Evolutionary conservation across 2,888 invertebrate species (phyloP).

Genomic region (Leptura quadrifasciata): DNA sequence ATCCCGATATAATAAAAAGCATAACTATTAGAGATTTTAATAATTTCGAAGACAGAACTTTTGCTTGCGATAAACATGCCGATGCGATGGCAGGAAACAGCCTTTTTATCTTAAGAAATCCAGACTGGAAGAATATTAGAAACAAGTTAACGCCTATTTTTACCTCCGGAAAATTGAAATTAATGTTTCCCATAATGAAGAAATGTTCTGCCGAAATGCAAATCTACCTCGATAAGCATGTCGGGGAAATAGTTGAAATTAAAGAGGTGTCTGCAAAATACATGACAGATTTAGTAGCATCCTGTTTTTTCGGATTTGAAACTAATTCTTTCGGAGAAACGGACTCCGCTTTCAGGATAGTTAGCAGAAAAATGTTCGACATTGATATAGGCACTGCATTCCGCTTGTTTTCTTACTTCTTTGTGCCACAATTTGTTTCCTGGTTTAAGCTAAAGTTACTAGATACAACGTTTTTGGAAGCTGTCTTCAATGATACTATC

Average conservation of each 20-base stretch:
- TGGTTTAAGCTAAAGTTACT: conserved; percentile 67
- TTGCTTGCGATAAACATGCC: conserved; percentile 72
- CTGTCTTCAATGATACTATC: conserved; percentile 68
- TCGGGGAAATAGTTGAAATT: conserved; percentile 60
- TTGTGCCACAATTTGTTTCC: conserved; percentile 67
- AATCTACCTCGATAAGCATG: conserved; percentile 61
- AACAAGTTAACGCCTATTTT: conserved; percentile 76
- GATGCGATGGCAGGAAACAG: conserved; percentile 73
- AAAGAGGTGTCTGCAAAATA: conserved; percentile 70
- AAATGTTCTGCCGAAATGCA: conserved; percentile 69
- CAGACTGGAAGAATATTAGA: conserved; percentile 76
- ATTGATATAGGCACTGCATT: conserved; percentile 64
- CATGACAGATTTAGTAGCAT: conserved; percentile 74
- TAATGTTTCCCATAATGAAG: conserved; percentile 74
- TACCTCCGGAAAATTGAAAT: conserved; percentile 76
- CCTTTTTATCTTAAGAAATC: conserved; percentile 73
- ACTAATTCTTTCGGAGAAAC: conserved; percentile 69
- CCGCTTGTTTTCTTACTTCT: conserved; percentile 66
- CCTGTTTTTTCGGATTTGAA: conserved; percentile 74
- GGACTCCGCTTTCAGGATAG: conserved; percentile 69
- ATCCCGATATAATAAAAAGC: conserved; percentile 73
- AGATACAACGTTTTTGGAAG: conserved; percentile 67
- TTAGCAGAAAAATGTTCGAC: conserved; percentile 69
- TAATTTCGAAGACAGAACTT: conserved; percentile 74
- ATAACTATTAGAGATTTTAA: conserved; percentile 74